phyloP scores from a whole-genome alignment of 2,113 vertebrate species.

The Otus sunia region DNA sequence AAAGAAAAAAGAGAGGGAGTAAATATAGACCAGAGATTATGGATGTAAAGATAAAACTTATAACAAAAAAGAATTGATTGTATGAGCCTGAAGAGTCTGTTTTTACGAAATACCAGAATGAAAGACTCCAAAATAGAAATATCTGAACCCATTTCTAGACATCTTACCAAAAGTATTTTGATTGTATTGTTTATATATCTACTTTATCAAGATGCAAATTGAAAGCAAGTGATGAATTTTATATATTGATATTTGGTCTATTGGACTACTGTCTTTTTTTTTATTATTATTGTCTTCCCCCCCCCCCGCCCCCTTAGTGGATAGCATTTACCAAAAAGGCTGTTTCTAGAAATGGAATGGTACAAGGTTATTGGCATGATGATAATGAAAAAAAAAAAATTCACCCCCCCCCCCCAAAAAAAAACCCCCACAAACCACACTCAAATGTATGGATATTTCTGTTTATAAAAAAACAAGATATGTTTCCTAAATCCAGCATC shows the following conservation, averaged over 20 bases:
- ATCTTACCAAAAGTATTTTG: not conserved
- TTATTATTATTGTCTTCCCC: no score
- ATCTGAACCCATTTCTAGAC: not conserved
- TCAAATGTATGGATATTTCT: not conserved
- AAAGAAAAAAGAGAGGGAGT: not conserved
- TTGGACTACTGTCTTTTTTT: not conserved
- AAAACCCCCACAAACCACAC: accelerated
- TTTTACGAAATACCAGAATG: not conserved
- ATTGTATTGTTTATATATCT: not conserved
- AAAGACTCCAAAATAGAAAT: not conserved
- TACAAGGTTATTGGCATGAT: not conserved
- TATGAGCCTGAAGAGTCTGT: no score
- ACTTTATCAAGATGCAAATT: not conserved
- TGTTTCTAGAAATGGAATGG: not conserved
- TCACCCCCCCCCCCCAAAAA: accelerated
- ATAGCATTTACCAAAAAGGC: not conserved
- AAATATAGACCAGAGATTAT: not conserved
- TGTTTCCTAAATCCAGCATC: not conserved
- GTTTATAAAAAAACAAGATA: not conserved
- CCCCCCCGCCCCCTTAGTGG: no score
- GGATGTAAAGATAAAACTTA: not conserved
- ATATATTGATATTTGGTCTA: not conserved
- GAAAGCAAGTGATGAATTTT: not conserved
- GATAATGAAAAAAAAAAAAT: not conserved
- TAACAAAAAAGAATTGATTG: not conserved